Base-by-base conservation (phyloP, 2,888 invertebrate species). In the Tenthredo amoena region DNA sequence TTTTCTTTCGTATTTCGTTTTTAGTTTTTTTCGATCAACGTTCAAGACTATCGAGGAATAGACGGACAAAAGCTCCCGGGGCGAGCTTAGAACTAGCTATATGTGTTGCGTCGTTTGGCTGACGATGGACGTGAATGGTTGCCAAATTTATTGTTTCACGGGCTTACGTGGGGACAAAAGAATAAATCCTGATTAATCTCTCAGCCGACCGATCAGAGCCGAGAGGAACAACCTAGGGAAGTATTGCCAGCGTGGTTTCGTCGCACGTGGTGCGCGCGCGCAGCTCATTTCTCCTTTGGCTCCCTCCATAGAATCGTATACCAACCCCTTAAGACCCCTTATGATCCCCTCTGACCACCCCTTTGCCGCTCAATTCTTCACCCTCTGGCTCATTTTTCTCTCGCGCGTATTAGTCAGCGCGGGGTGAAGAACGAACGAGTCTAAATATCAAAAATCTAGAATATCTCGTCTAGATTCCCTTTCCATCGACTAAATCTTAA, bases 111-210 rank as follows among this genome's bases (percentile, higher is more conserved):
- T 83, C 83, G 50, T 83, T 34, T 62, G 68, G 47, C 65, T 83
- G 68, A 65, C 91, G 91, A 91, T 91, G 91, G 91, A 91, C 91
- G 89, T 91, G 91, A 92, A 91, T 91, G 89, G 90, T 89, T 89
- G 89, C 90, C 88, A 91, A 92, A 92, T 92, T 92, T 92, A 92
- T 92, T 92, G 92, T 92, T 91, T 91, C 91, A 90, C 90, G 89
- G 91, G 92, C 91, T 92, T 92, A 91, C 89, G 89, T 90, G 86
- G 86, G 87, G 88, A 92, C 90, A 92, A 92, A 92, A 91, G 92
- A 91, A 92, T 92, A 92, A 92, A 92, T 92, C 91, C 91, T 91
- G 92, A 92, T 92, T 92, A 92, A 92, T 92, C 92, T 92, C 90
- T 90, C 89, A 89, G 90, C 89, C 90, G 89, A 89, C 86, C 86